phyloP scores from a whole-genome alignment of 2,113 vertebrate species.

The Pluvialis apricaria region DNA sequence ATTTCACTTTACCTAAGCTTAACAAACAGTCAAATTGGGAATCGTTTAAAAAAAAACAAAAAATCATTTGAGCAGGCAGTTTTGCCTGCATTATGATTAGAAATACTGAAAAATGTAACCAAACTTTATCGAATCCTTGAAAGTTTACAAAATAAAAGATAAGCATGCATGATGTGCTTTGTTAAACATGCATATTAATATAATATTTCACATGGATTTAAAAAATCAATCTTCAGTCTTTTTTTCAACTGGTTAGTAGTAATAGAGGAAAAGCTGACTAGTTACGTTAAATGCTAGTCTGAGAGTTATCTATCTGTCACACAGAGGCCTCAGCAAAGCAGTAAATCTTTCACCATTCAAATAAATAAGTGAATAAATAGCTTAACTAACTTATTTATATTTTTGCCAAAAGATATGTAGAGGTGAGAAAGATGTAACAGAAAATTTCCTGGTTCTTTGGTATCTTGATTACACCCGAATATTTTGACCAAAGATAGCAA shows the following conservation, averaged over 20 bases:
- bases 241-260: background rate
- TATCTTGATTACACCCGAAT: background rate
- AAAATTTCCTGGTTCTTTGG: background rate
- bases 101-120: background rate
- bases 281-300: background rate
- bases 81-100: background rate
- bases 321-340: background rate
- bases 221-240: background rate
- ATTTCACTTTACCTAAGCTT: background rate
- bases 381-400: background rate
- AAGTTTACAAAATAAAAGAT: background rate
- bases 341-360: background rate
- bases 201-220: background rate
- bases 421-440: background rate
- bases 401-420: background rate
- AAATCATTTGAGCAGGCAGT: background rate
- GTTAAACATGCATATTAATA: background rate
- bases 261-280: background rate
- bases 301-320: background rate
- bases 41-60: background rate
- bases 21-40: background rate
- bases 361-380: background rate
- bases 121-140: background rate
- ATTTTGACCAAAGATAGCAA: background rate
- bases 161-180: background rate